Evolutionary conservation across 2,888 invertebrate species (phyloP).

Genomic region (Acanthosepion esculentum): DNA sequence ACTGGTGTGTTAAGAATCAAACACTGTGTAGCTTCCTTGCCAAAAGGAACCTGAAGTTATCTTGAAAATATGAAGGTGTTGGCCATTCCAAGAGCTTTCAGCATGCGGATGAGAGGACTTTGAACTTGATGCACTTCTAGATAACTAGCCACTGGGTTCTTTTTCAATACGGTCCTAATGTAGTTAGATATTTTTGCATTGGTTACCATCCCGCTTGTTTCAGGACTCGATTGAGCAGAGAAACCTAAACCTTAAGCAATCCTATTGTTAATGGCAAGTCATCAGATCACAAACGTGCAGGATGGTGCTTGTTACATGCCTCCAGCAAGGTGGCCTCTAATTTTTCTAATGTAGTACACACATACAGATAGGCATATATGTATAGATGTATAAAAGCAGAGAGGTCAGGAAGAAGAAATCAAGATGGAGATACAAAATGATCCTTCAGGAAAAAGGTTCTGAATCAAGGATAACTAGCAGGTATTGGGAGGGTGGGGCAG

Average conservation of each 20-base stretch:
- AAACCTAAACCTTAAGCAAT: background rate
- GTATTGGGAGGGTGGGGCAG: background rate
- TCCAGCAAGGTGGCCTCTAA: conserved; percentile 15
- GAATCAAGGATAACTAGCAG: conserved; percentile 16
- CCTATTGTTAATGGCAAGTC: conserved; percentile 15
- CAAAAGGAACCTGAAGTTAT: background rate
- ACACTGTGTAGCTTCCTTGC: conserved; percentile 33
- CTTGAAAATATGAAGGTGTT: conserved; percentile 33
- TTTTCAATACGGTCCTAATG: conserved; percentile 15
- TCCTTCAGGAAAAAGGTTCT: conserved; percentile 13
- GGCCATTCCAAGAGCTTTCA: background rate
- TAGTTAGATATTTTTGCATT: conserved; percentile 15
- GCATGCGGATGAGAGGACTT: conserved; percentile 25
- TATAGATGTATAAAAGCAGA: background rate
- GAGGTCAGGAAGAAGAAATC: background rate
- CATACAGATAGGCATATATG: background rate
- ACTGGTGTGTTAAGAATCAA: background rate
- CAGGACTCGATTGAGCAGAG: background rate
- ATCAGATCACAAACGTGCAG: conserved; percentile 14
- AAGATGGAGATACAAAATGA: background rate
- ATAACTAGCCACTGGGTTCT: conserved; percentile 12
- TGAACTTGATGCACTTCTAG: conserved; percentile 33
- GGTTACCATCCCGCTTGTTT: conserved; percentile 33
- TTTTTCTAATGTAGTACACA: background rate
- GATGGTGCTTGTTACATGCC: background rate